Percentiles rank a stretch among this genome's conserved stretches.
phyloP scores from a whole-genome alignment of 1,140 invertebrate genomes.

The Drosophila oshimai region DNA sequence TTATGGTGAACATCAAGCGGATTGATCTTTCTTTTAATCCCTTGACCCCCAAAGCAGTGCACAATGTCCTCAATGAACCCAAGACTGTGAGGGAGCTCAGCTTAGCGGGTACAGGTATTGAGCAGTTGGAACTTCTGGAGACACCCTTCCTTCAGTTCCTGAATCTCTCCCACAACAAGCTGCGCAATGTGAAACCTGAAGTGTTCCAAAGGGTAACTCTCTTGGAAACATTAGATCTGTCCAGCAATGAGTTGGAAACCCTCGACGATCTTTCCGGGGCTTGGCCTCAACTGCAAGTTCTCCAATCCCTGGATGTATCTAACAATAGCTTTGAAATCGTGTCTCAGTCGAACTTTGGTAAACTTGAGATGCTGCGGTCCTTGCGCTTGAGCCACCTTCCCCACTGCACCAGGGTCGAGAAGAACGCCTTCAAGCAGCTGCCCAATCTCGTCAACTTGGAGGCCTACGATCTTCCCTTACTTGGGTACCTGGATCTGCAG shows the following conservation, averaged over 20 bases:
- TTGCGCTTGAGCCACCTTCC: conserved; percentile 88
- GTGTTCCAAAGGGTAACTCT: conserved; percentile 91
- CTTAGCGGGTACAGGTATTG: conserved; percentile 90
- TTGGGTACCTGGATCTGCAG: conserved; percentile 92
- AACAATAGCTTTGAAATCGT: conserved; percentile 89
- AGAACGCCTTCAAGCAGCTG: conserved; percentile 90
- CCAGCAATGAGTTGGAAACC: conserved; percentile 88
- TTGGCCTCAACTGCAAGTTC: conserved; percentile 87
- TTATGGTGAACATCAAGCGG: conserved; percentile 93
- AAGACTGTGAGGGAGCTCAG: conserved; percentile 93
- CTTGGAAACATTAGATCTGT: conserved; percentile 90
- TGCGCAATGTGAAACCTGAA: conserved; percentile 86
- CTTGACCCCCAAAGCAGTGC: conserved; percentile 88
- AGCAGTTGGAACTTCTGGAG: conserved; percentile 88
- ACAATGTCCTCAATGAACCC: conserved; percentile 91
- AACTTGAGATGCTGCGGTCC: conserved; percentile 86
- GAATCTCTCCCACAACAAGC: conserved; percentile 92
- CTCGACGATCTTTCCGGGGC: conserved; percentile 85
- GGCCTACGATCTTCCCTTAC: conserved; percentile 88
- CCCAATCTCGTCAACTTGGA: conserved; percentile 87
- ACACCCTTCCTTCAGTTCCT: conserved; percentile 92
- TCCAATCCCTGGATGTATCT: conserved; percentile 90
- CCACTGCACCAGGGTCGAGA: conserved; percentile 90
- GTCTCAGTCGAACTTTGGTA: conserved; percentile 89
- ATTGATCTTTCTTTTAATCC: conserved; percentile 94